These are phyloP conservation scores for Syrrhaptes paradoxus DNA, from an alignment of 2,113 vertebrate species.

Conservation along the genomic window DNA sequence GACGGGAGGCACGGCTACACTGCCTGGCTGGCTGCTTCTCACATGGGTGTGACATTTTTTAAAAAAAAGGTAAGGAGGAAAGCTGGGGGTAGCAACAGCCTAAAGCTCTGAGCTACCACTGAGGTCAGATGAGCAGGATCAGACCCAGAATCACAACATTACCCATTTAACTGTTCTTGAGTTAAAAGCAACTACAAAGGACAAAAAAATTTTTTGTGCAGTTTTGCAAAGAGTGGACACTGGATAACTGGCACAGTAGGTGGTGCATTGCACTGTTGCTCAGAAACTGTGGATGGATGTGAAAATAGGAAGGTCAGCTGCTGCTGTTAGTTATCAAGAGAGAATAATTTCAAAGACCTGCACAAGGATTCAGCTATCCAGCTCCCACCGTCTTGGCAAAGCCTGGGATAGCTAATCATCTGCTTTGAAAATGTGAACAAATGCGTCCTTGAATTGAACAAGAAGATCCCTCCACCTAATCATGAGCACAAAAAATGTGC, in stretches of 20 bases:
- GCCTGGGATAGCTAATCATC: not conserved
- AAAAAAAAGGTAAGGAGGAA: not conserved
- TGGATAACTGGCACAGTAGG: not conserved
- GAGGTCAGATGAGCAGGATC: not conserved
- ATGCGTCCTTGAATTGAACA: not conserved
- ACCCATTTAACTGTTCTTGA: not conserved
- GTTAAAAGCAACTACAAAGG: not conserved
- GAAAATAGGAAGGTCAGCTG: not conserved
- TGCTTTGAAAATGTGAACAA: not conserved
- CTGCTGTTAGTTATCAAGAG: not conserved
- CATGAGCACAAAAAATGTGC: not conserved
- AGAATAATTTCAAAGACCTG: constrained; percentile 20
- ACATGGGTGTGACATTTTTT: fast-evolving
- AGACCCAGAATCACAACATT: not conserved
- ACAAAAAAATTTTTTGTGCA: not conserved
- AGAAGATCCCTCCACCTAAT: not conserved
- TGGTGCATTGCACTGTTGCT: not conserved
- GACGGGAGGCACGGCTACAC: too few relatives aligned
- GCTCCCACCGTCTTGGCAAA: not conserved
- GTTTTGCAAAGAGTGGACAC: not conserved
- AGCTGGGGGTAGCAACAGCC: not conserved
- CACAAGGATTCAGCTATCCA: not conserved
- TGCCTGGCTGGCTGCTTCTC: not conserved
- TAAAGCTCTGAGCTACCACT: not conserved
- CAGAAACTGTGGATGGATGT: not conserved